Evolutionary conservation across 2,797 vertebrate genomes (phyloP), one percentile per base, ranked within the genome.

Genomic region (Pangasius macronema): DNA sequence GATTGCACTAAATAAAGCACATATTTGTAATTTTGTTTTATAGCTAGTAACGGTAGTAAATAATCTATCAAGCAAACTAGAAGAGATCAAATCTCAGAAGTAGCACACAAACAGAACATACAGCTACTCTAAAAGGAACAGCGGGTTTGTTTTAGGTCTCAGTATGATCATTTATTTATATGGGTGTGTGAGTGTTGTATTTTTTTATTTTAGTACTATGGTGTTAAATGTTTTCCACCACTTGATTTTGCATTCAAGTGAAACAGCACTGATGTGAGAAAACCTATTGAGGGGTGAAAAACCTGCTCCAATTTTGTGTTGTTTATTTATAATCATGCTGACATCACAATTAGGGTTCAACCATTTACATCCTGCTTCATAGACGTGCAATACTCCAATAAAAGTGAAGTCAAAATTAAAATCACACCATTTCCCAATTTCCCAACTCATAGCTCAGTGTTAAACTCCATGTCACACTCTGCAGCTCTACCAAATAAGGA

Each of bases 211-310:
- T 65, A 83, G 46, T 53, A 33, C 63, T 16, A 22, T 36, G 30
- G 63, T 53, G 82, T 53, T 70, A 83, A 83, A 68, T 36, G 30
- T 30, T 53, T 53, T 36, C 63, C 65, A n/a, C 57, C 36, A 42
- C 36, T 82, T 82, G 57, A 36, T 82, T 82, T 42, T 82, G 77
- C 27, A 24, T 36, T 67, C 82, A 24, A 83, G n/a, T 51, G 39
- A 53, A 83, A 53, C 46, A 67, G 53, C 49, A 70, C 20, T 14
- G 46, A 70, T 5, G n/a, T 55, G 63, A 68, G 46, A 83, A 70
- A 83, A 53, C 46, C 82, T 53, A 49, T 68, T 53, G 49, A 68
- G 11, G 65, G 63, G 65, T 1, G 30, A 83, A 36, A 61, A 83
- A 7, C 2, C 3, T 51, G n/a, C n/a, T 16, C 13, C 33, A 4